These are phyloP conservation scores for Prunella strophiata DNA, from an alignment of 2,797 vertebrate genomes.

Conservation along the genomic window DNA sequence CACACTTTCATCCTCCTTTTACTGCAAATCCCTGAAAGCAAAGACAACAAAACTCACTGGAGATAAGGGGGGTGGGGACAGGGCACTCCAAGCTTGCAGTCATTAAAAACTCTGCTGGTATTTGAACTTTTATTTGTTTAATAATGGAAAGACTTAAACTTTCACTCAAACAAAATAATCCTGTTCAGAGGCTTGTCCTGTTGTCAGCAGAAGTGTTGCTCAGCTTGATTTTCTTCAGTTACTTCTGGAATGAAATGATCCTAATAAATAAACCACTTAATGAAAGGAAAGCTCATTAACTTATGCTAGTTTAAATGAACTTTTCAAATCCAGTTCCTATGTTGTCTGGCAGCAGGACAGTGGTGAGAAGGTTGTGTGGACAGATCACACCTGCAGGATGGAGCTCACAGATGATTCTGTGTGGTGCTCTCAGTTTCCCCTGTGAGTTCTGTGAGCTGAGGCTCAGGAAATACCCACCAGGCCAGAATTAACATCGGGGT, in stretches of 20 bases:
- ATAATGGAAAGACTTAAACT: background rate
- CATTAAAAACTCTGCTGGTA: background rate
- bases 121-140: background rate
- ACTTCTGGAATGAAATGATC: background rate
- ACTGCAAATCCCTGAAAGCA: background rate
- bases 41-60: background rate
- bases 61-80: background rate
- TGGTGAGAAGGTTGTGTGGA: background rate
- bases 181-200: background rate
- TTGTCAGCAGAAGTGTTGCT: background rate
- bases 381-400: background rate
- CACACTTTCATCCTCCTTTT: background rate
- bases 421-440: background rate
- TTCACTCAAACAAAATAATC: background rate
- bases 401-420: background rate
- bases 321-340: accelerated
- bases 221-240: background rate
- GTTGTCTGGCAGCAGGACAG: background rate
- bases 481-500: accelerated
- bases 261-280: background rate
- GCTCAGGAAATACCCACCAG: background rate
- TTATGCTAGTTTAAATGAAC: background rate
- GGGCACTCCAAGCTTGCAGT: background rate
- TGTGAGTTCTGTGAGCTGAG: background rate
- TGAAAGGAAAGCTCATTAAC: background rate